A percentile compares a stretch with the other conserved stretches of the same genome.
Evolutionary conservation across 2,888 invertebrate genomes (phyloP).

Genomic region (Drosophila diplacantha): DNA sequence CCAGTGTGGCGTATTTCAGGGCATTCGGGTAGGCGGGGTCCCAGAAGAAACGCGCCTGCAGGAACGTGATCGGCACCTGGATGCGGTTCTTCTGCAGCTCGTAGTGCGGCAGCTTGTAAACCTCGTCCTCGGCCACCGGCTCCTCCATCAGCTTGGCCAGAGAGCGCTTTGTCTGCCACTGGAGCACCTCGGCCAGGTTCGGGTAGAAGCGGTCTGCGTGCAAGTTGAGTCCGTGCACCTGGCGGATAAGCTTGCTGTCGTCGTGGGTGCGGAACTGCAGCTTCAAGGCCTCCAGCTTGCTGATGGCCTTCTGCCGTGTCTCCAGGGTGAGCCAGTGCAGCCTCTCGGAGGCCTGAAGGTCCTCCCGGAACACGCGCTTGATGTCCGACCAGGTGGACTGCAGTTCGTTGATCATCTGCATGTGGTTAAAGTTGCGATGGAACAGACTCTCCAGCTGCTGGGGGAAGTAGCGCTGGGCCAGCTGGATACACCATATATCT

Average conservation of each 20-base stretch:
- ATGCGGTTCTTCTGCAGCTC: constrained; percentile 67
- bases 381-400: constrained; percentile 74
- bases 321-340: constrained; percentile 68
- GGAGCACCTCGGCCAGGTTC: constrained; percentile 64
- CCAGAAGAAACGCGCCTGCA: constrained; percentile 75
- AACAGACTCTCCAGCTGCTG: constrained; percentile 73
- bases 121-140: constrained; percentile 53
- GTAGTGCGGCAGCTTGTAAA: constrained; percentile 67
- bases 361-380: constrained; percentile 66
- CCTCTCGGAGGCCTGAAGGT: constrained; percentile 64
- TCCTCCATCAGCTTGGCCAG: constrained; percentile 58
- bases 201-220: constrained; percentile 58
- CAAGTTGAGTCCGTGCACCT: constrained; percentile 58
- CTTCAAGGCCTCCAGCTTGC: constrained; percentile 66
- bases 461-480: constrained; percentile 69
- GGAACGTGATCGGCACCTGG: constrained; percentile 68
- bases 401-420: constrained; percentile 72
- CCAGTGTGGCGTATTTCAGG: constrained; percentile 71
- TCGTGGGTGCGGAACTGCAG: constrained; percentile 62
- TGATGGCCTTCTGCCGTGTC: constrained; percentile 66
- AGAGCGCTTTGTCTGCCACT: constrained; percentile 63
- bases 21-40: constrained; percentile 72
- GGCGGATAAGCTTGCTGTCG: constrained; percentile 48
- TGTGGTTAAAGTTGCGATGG: constrained; percentile 70
- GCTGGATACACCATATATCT: constrained; percentile 67